Percentiles rank a stretch among this genome's conserved stretches.
phyloP scores from a whole-genome alignment of 2,113 vertebrate genomes.

The Xenotilapia flavipinnis region DNA sequence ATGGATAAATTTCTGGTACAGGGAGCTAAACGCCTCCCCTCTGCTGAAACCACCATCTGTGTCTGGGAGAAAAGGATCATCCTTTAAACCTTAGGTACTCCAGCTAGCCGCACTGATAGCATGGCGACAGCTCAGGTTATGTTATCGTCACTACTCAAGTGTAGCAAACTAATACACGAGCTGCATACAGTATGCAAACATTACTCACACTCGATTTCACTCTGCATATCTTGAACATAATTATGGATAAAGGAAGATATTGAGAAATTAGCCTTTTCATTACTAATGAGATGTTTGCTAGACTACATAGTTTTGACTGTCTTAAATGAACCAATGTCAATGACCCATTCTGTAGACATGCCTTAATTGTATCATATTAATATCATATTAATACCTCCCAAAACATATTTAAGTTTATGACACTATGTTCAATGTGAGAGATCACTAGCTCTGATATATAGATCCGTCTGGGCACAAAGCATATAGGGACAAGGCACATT shows the following conservation, averaged over 20 bases:
- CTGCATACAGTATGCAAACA: background rate
- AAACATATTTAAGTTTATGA: background rate
- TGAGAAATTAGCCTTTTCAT: background rate
- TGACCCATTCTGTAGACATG: background rate
- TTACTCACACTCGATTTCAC: background rate
- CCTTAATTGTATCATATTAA: background rate
- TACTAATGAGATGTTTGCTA: slow-evolving; percentile 16
- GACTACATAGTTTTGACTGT: background rate
- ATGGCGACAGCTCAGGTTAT: background rate
- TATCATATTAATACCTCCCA: slow-evolving; percentile 16
- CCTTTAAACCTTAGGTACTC: background rate
- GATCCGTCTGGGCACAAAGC: background rate
- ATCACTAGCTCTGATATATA: background rate
- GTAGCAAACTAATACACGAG: background rate
- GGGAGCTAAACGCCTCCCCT: background rate
- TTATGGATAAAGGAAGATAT: background rate
- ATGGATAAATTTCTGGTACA: slow-evolving; percentile 31
- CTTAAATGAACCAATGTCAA: slow-evolving; percentile 42
- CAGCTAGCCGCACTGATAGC: background rate
- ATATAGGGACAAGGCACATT: slow-evolving; percentile 3
- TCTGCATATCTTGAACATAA: background rate
- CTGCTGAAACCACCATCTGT: background rate
- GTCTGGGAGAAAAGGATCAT: slow-evolving; percentile 18
- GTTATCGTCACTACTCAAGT: background rate
- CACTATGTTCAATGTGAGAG: background rate